phyloP scores from a whole-genome alignment of 2,113 vertebrate species.

The Barbus barbus region DNA sequence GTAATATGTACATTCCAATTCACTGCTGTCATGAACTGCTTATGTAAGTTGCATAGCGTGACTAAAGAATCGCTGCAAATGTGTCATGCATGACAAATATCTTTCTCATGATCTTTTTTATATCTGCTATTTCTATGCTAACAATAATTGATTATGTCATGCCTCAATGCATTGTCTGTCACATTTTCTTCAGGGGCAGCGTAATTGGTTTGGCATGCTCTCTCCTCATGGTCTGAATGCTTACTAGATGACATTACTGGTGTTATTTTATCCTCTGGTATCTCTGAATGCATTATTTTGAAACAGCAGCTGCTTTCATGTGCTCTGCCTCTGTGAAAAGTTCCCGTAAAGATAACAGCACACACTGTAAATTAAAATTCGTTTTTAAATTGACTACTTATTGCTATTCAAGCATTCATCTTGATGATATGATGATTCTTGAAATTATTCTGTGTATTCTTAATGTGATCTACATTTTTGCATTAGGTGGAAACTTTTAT shows the following conservation, averaged over 20 bases:
- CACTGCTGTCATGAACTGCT: conserved; percentile 11
- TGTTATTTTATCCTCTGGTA: conserved; percentile 15
- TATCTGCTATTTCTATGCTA: conserved; percentile 75
- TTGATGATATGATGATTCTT: background rate
- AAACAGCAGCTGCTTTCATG: background rate
- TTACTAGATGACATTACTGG: conserved; percentile 44
- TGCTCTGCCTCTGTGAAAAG: background rate
- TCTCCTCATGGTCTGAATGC: conserved; percentile 43
- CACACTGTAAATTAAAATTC: background rate
- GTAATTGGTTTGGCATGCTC: conserved; percentile 73
- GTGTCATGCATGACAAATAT: conserved; percentile 38
- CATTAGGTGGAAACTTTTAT: background rate
- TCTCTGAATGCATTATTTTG: conserved; percentile 23
- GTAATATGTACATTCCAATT: conserved; percentile 1
- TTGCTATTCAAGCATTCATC: background rate
- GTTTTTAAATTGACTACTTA: background rate
- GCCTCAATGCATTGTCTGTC: conserved; percentile 68
- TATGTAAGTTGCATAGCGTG: conserved; percentile 29
- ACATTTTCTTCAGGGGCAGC: conserved; percentile 63
- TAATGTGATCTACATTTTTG: background rate
- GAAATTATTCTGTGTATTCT: background rate
- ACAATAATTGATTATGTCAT: conserved; percentile 76
- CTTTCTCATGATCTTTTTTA: conserved; percentile 66
- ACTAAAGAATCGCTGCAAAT: conserved; percentile 25
- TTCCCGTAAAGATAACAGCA: background rate